Conservation (phyloP, 2,888 invertebrate species). For the Microctonus brassicae region DNA sequence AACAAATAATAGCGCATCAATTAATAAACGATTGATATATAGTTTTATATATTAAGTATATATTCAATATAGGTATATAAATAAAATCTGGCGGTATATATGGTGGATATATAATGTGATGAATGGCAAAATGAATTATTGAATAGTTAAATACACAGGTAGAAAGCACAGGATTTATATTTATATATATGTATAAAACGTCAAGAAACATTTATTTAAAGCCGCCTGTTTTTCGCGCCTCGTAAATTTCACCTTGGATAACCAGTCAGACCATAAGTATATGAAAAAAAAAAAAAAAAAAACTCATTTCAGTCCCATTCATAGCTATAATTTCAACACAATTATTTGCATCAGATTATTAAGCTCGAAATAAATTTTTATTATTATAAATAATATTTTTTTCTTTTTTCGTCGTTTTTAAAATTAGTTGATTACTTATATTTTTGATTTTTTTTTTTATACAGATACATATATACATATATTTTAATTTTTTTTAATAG, state of each 20-base stretch:
- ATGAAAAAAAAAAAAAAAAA: neutral
- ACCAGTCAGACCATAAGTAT: neutral
- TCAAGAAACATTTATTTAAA: conserved; percentile 14
- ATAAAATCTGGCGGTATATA: no score
- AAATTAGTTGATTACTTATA: no score
- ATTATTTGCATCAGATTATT: neutral
- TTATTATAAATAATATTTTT: no score
- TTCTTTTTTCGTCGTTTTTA: no score
- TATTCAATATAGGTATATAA: neutral
- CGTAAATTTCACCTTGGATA: conserved; percentile 10
- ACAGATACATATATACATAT: no score
- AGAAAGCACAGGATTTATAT: conserved; percentile 26
- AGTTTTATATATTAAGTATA: conserved; percentile 27
- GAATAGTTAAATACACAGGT: conserved; percentile 65
- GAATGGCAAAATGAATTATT: conserved; percentile 65
- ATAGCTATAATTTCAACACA: neutral
- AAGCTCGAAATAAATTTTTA: no score
- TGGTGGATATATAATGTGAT: conserved; percentile 48
- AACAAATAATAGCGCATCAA: neutral
- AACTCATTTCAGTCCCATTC: neutral
- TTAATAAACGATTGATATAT: neutral
- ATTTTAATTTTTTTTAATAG: no score
- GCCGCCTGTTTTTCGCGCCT: conserved; percentile 29
- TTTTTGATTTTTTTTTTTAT: no score
- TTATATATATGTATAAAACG: neutral